phyloP scores from a whole-genome alignment of 2,113 vertebrate species.

The Numenius arquata region DNA sequence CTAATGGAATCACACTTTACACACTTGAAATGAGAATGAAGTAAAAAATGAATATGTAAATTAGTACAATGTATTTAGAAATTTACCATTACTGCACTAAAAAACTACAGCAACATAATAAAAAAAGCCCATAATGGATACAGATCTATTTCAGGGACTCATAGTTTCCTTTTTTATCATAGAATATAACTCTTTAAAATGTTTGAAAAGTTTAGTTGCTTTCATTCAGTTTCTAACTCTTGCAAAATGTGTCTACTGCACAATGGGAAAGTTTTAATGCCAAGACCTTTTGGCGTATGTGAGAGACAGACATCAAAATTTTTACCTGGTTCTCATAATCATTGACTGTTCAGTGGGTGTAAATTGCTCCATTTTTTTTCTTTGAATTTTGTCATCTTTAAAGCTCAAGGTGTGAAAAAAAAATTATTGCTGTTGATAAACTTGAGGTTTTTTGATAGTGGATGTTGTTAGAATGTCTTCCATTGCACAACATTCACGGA shows the following conservation, averaged over 20 bases:
- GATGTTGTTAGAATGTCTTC: neutral
- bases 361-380: neutral
- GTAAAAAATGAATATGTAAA: neutral
- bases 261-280: slow-evolving; percentile 14
- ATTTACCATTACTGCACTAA: neutral
- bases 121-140: neutral
- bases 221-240: neutral
- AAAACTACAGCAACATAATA: neutral
- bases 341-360: neutral
- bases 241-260: neutral
- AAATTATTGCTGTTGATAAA: neutral
- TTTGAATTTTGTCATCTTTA: neutral
- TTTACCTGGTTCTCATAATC: neutral
- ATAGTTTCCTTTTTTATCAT: neutral
- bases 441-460: neutral
- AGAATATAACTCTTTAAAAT: neutral
- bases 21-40: neutral
- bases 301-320: neutral
- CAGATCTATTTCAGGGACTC: neutral
- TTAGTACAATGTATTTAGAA: slow-evolving; percentile 3
- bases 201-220: neutral
- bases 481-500: neutral
- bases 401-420: neutral
- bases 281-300: neutral
- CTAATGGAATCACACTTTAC: neutral